Evolutionary conservation across 2,888 invertebrate species (phyloP).

Genomic region (Alentia gelatinosa): DNA sequence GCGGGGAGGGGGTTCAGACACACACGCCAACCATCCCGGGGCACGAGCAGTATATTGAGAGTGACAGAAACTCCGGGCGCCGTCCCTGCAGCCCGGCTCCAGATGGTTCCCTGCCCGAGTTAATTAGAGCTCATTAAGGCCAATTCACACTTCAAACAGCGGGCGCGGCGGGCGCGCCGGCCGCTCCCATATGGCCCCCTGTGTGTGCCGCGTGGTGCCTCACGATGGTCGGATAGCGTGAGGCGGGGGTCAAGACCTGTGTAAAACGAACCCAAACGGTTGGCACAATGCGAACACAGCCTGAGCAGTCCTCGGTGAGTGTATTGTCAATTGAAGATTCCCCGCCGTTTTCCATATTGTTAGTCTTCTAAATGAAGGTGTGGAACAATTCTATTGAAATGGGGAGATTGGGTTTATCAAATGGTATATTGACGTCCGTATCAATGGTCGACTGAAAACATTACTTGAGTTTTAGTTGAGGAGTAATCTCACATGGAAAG

Average conservation of each 20-base stretch:
- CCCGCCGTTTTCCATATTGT: too few species aligned
- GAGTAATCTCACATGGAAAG: too few species aligned
- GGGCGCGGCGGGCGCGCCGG: not conserved
- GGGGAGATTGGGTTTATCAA: too few species aligned
- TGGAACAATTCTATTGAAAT: too few species aligned
- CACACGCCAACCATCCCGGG: too few species aligned
- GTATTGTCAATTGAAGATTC: not conserved
- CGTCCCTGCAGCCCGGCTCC: not conserved
- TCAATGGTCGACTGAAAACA: too few species aligned
- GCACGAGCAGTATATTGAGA: not conserved
- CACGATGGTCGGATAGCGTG: not conserved
- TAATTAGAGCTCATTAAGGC: constrained; percentile 32
- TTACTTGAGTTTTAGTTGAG: too few species aligned
- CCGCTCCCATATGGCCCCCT: constrained; percentile 41
- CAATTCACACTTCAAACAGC: constrained; percentile 41
- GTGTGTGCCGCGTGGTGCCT: too few species aligned
- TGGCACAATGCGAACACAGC: not conserved
- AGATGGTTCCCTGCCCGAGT: not conserved
- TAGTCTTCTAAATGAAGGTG: too few species aligned
- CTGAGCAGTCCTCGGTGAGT: not conserved
- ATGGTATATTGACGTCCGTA: too few species aligned
- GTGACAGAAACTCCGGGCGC: not conserved
- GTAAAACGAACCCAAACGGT: constrained; percentile 6
- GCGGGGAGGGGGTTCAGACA: too few species aligned
- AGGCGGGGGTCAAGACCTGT: not conserved